Evolutionary conservation across 1,140 invertebrate genomes (phyloP).

Genomic region (Drosophila micromelanica): DNA sequence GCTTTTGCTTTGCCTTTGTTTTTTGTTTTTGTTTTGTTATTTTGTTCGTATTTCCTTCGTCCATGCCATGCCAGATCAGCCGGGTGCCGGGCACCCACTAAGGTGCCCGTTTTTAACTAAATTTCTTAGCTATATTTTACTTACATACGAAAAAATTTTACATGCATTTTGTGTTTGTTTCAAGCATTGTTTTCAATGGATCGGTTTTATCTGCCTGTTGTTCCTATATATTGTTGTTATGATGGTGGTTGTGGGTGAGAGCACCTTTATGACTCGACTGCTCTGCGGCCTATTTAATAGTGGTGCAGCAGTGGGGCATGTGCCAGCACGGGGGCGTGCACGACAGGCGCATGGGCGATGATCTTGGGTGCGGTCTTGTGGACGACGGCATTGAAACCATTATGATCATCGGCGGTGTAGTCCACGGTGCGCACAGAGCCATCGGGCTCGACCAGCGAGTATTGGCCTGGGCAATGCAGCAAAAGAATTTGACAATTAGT

Average conservation of each 20-base stretch:
- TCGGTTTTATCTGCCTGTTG: conserved; percentile 62
- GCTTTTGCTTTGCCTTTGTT: conserved; percentile 48
- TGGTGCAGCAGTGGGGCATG: conserved; percentile 75
- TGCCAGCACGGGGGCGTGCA: conserved; percentile 68
- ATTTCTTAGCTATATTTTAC: conserved; percentile 72
- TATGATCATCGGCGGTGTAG: conserved; percentile 90
- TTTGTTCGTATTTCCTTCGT: conserved; percentile 74
- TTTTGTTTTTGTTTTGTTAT: conserved; percentile 32
- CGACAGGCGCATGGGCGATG: conserved; percentile 72
- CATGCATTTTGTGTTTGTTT: conserved; percentile 35
- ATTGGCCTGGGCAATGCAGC: conserved; percentile 83
- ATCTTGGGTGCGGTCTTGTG: conserved; percentile 85
- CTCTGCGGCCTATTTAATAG: conserved; percentile 56
- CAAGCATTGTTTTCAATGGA: conserved; percentile 33
- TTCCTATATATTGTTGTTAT: conserved; percentile 60
- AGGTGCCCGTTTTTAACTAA: conserved; percentile 66
- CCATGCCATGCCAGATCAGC: conserved; percentile 81
- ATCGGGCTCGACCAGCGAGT: conserved; percentile 87
- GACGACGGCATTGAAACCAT: conserved; percentile 86
- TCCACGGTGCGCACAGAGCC: conserved; percentile 87
- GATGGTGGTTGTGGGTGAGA: conserved; percentile 50
- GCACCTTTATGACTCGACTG: conserved; percentile 59
- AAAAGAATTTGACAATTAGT: not conserved
- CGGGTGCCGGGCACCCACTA: conserved; percentile 67
- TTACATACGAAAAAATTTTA: conserved; percentile 69